Evolutionary conservation across 2,797 vertebrate species (phyloP).

Genomic region (Eospalax fontanierii): DNA sequence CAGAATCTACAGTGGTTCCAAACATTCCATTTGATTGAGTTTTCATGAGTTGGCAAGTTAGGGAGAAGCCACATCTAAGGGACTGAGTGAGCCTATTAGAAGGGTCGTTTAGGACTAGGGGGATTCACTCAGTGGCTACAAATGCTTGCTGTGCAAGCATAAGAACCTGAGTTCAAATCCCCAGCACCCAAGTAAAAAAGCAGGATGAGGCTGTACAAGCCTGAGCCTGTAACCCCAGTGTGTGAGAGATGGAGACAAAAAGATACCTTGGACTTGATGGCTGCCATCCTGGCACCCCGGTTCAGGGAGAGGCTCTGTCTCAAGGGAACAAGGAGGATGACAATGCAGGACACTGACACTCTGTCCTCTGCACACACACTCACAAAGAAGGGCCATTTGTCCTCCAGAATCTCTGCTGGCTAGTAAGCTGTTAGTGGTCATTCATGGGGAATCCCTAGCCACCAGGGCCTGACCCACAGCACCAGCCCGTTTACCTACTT

Average conservation of each 20-base stretch:
- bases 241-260: not conserved
- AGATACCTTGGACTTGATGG: not conserved
- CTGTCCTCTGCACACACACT: no score
- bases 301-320: not conserved
- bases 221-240: not conserved
- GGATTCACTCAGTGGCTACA: not conserved
- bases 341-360: not conserved
- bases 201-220: accelerated
- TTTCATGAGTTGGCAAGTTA: accelerated
- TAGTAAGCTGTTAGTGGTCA: not conserved
- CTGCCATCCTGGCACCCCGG: not conserved
- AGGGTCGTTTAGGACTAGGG: not conserved
- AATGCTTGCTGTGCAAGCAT: not conserved
- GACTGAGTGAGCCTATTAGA: accelerated
- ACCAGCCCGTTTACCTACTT: not conserved
- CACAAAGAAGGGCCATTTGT: not conserved
- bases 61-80: not conserved
- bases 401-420: accelerated
- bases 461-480: not conserved
- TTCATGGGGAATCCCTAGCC: not conserved
- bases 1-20: not conserved
- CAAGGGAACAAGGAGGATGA: not conserved
- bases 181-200: not conserved
- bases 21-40: not conserved
- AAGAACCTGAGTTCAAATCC: not conserved